These are phyloP conservation scores for Pseudomyrmex concolor DNA, from an alignment of 1,140 invertebrate genomes.

Conservation along the genomic window DNA sequence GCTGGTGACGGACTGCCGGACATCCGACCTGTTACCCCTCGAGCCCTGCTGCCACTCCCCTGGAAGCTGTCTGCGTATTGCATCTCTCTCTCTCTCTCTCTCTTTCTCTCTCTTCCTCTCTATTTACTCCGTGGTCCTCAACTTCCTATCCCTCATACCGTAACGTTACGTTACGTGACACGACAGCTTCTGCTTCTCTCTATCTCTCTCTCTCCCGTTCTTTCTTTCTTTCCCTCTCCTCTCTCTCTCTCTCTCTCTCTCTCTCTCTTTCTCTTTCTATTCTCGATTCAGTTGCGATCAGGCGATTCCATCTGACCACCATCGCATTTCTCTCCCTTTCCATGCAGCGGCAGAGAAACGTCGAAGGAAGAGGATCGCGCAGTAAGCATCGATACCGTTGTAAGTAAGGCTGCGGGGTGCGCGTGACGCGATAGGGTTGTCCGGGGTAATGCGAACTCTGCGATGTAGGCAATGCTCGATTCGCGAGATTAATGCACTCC, in stretches of 20 bases:
- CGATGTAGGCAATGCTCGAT: conserved; percentile 25
- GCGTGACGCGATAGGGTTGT: conserved; percentile 42
- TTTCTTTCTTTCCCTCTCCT: conserved; percentile 48
- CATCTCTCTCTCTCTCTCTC: conserved; percentile 19
- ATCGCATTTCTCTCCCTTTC: conserved; percentile 41
- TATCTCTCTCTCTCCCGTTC: neutral
- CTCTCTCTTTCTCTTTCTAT: conserved; percentile 15
- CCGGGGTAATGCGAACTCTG: conserved; percentile 25
- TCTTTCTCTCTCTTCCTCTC: conserved; percentile 12
- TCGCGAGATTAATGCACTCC: conserved; percentile 29
- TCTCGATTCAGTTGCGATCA: conserved; percentile 46
- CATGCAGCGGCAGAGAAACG: conserved; percentile 6
- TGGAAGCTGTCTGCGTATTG: conserved; percentile 44
- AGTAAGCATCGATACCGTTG: conserved; percentile 40
- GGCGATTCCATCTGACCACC: conserved; percentile 51
- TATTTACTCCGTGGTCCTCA: conserved; percentile 4
- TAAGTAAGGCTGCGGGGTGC: conserved; percentile 47
- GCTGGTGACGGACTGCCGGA: conserved; percentile 84
- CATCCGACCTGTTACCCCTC: conserved; percentile 83
- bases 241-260: neutral
- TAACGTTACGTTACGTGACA: conserved; percentile 63
- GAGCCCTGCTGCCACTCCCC: conserved; percentile 33
- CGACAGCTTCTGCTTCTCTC: conserved; percentile 49
- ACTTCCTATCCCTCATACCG: conserved; percentile 59
- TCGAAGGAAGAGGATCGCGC: too few relatives aligned